These are phyloP conservation scores for Achroia grisella DNA, from an alignment of 1,140 invertebrate genomes.

Conservation along the genomic window DNA sequence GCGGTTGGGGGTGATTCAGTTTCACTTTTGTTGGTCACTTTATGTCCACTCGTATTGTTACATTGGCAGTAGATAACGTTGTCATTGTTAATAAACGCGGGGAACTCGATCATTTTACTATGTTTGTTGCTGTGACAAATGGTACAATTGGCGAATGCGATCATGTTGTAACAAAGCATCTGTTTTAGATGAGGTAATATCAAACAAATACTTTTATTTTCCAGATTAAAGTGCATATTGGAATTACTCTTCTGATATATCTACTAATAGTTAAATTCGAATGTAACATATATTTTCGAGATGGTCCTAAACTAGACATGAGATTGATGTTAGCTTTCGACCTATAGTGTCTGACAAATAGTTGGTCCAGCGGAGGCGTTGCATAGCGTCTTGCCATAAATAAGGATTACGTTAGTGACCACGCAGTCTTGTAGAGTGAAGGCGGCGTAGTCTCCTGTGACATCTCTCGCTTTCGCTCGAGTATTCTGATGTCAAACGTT, in stretches of 20 bases:
- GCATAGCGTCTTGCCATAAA: constrained; percentile 65
- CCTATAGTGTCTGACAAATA: constrained; percentile 57
- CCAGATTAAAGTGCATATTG: background rate
- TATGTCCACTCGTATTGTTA: constrained; percentile 36
- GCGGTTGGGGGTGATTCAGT: constrained; percentile 42
- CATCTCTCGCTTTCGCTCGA: constrained; percentile 22
- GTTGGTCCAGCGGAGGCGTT: constrained; percentile 56
- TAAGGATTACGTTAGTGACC: constrained; percentile 62
- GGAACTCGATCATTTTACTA: constrained; percentile 4
- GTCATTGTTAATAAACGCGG: constrained; percentile 21
- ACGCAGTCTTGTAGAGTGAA: constrained; percentile 57
- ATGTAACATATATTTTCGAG: constrained; percentile 14
- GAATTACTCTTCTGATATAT: background rate
- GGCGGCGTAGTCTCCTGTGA: constrained; percentile 39
- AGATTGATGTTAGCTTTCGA: constrained; percentile 56
- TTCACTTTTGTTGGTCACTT: constrained; percentile 62
- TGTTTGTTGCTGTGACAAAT: constrained; percentile 17
- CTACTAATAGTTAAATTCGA: background rate
- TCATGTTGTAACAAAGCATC: background rate
- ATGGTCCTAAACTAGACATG: constrained; percentile 7
- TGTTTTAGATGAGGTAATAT: background rate
- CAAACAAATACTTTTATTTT: background rate
- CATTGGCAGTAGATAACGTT: constrained; percentile 34
- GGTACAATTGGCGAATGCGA: constrained; percentile 5
- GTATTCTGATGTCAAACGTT: constrained; percentile 34